Evolutionary conservation across 2,888 invertebrate species (phyloP).

Genomic region (Onthophagus sagittarius): DNA sequence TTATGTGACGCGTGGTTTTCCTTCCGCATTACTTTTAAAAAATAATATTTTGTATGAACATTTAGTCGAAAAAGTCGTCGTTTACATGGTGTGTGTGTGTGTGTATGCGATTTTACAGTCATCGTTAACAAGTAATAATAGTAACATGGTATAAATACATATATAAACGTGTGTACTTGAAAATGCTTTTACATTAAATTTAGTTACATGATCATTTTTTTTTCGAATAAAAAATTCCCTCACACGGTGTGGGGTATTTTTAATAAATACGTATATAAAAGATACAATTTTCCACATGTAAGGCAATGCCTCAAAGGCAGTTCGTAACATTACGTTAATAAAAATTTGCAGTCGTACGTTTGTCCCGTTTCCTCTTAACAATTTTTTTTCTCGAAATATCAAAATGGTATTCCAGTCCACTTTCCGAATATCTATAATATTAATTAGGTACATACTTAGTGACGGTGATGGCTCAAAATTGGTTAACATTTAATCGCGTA

Average conservation of each 20-base stretch:
- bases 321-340: conserved; percentile 34
- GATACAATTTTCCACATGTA: conserved; percentile 42
- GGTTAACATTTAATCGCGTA: conserved; percentile 10
- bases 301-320: conserved; percentile 45
- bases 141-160: conserved; percentile 41
- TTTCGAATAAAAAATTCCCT: conserved; percentile 22
- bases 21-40: conserved; percentile 20
- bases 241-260: conserved; percentile 24
- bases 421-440: conserved; percentile 18
- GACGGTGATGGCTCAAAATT: conserved; percentile 22
- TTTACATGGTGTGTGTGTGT: not conserved
- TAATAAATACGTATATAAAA: conserved; percentile 41
- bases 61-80: not conserved
- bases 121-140: conserved; percentile 30
- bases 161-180: conserved; percentile 13
- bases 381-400: not conserved
- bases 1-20: not conserved
- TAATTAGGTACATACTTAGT: conserved; percentile 10
- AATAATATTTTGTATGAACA: not conserved
- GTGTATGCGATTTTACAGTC: conserved; percentile 23
- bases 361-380: conserved; percentile 14
- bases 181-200: conserved; percentile 20
- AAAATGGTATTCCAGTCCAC: not conserved
- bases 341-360: conserved; percentile 33
- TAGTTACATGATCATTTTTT: conserved; percentile 8